Evolutionary conservation across 1,140 invertebrate genomes (phyloP), one percentile per base, ranked within the genome.

Genomic region (Brachionus rotundiformis): DNA sequence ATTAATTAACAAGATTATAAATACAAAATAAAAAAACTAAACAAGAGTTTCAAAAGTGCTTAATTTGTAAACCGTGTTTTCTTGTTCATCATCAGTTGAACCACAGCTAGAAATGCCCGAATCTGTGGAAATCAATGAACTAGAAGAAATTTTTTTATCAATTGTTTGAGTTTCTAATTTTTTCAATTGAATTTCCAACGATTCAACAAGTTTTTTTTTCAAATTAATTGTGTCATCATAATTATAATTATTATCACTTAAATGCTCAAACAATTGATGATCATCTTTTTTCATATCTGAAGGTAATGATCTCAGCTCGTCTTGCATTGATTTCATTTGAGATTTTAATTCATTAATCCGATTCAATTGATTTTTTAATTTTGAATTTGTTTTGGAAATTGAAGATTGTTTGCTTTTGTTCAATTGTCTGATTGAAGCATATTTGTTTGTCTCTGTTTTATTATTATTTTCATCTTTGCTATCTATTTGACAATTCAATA

Each of bases 31-130:
- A n/a, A n/a, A n/a, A n/a, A n/a, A n/a, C n/a, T 39, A 71, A 36
- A 73, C 68, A 44, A 73, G 68, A 19, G 63, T 68, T 36, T 68
- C 63, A 68, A 33, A 68, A 33, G 27, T 68, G 31, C 11, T 36
- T 10, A 19, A 1, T 36, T 68, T 73, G 10, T 73, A 73, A 13
- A 41, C 10, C 19, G 25, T 44, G 3, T 13, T 10, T 2, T 41
- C 19, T 19, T 73, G n/a, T n/a, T n/a, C 36, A 11, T 44, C 36
- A 47, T 73, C 68, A n/a, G 19, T 10, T 0, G 36, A 19, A 41
- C 7, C 23, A 11, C 36, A 47, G 1, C 36, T 41, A 44, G 36
- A 44, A 73, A 73, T 11, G 13, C 68, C 68, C 13, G 68, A 73
- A 73, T 73, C 68, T 3, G 19, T 73, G 11, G 68, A 73, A 23